Percentiles rank a stretch among this genome's conserved stretches.
Evolutionary conservation across 2,888 invertebrate genomes (phyloP).

Genomic region (Lepidocyrtinus sp.): DNA sequence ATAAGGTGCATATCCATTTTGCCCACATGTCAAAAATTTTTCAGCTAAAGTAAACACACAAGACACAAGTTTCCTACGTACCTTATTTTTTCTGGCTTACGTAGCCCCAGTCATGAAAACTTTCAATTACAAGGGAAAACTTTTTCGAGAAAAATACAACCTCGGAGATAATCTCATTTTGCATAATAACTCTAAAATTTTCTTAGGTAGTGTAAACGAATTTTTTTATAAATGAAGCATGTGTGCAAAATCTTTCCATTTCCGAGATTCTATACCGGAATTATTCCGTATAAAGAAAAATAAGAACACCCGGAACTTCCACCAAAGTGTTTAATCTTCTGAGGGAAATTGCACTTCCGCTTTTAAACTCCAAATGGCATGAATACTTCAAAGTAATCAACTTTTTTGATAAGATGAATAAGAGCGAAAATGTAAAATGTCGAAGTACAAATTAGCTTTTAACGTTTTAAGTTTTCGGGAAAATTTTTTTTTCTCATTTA

Average conservation of each 20-base stretch:
- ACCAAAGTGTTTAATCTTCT: too few species aligned
- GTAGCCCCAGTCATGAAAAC: slow-evolving; percentile 36
- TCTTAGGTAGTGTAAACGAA: too few species aligned
- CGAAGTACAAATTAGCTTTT: neutral
- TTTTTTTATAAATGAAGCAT: too few species aligned
- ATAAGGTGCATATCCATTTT: slow-evolving; percentile 21
- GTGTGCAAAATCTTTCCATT: too few species aligned
- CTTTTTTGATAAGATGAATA: neutral
- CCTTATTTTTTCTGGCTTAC: neutral
- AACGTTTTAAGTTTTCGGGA: neutral
- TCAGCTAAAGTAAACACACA: neutral
- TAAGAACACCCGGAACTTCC: too few species aligned
- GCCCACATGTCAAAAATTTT: slow-evolving; percentile 27
- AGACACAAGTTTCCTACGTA: neutral
- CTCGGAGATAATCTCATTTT: neutral
- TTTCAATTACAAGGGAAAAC: slow-evolving; percentile 43
- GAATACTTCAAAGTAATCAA: neutral
- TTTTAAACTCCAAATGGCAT: too few species aligned
- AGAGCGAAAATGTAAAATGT: neutral
- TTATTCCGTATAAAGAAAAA: too few species aligned
- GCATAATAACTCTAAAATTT: too few species aligned
- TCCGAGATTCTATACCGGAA: too few species aligned
- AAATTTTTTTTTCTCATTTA: neutral
- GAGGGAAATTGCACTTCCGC: too few species aligned
- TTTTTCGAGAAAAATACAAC: slow-evolving; percentile 18